Conservation (phyloP, 1,140 invertebrate species). For the Apis laboriosa region DNA sequence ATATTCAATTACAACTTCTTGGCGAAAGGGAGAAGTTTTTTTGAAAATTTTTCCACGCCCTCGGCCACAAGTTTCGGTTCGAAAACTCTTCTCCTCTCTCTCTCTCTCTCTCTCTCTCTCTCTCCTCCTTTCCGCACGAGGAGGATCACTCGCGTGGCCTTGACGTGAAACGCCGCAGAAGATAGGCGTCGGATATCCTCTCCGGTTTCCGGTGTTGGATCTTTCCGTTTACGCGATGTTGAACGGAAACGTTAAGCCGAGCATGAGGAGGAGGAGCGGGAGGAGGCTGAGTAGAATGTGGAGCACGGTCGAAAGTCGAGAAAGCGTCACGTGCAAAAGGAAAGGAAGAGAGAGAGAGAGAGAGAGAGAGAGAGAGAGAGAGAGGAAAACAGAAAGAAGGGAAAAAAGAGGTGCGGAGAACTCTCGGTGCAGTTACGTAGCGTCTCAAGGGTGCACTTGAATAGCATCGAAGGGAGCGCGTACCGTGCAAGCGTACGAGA, state of each 20-base stretch:
- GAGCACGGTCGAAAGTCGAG: constrained; percentile 33
- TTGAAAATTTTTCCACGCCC: background rate
- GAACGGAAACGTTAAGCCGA: constrained; percentile 2
- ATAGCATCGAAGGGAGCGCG: constrained; percentile 39
- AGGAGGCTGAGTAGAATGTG: constrained; percentile 46
- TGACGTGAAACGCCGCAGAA: background rate
- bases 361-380: background rate
- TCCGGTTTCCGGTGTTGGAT: background rate
- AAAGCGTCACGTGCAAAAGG: background rate
- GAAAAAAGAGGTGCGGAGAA: constrained; percentile 47
- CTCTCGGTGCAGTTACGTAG: constrained; percentile 71
- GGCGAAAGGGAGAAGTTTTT: background rate
- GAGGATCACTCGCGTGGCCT: background rate
- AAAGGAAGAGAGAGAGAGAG: background rate
- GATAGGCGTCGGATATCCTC: background rate
- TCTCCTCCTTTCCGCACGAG: no score
- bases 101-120: no score
- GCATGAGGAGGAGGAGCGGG: background rate
- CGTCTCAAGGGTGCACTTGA: constrained; percentile 73
- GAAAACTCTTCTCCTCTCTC: background rate
- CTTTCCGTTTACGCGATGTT: background rate
- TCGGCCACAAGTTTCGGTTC: background rate
- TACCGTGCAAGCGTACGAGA: background rate
- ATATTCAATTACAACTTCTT: background rate
- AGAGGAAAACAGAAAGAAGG: background rate